phyloP scores from a whole-genome alignment of 2,113 vertebrate genomes.

The Oncorhynchus clarkii region DNA sequence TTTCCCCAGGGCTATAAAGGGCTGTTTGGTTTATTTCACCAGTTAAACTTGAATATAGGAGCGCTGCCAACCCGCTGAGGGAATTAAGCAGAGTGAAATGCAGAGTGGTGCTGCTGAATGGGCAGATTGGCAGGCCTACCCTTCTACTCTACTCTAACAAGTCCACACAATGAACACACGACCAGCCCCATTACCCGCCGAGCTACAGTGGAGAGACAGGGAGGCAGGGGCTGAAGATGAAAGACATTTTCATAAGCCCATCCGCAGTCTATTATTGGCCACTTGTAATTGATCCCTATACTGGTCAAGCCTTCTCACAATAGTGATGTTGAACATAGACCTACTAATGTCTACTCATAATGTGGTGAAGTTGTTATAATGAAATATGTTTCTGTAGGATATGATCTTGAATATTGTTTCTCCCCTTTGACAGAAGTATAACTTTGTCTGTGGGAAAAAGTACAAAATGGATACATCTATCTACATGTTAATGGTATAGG shows the following conservation, averaged over 20 bases:
- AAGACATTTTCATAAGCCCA: neutral
- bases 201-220: neutral
- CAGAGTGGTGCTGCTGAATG: slow-evolving; percentile 41
- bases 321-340: neutral
- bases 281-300: neutral
- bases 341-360: neutral
- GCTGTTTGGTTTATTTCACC: slow-evolving; percentile 27
- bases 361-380: neutral
- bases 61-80: slow-evolving; percentile 13
- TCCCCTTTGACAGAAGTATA: neutral
- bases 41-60: slow-evolving; percentile 33
- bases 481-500: no score
- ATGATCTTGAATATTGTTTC: neutral
- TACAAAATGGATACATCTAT: neutral
- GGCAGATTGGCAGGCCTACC: slow-evolving; percentile 34
- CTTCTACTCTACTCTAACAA: slow-evolving; percentile 21
- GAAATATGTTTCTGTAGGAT: neutral
- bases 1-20: neutral
- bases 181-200: neutral
- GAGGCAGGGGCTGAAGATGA: neutral
- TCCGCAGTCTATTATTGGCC: neutral
- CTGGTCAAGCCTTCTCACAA: neutral
- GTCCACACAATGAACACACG: neutral
- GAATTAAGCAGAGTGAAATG: slow-evolving; percentile 13
- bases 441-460: neutral